Conservation (phyloP, 2,797 vertebrate species). For the Distichodus sexfasciatus region DNA sequence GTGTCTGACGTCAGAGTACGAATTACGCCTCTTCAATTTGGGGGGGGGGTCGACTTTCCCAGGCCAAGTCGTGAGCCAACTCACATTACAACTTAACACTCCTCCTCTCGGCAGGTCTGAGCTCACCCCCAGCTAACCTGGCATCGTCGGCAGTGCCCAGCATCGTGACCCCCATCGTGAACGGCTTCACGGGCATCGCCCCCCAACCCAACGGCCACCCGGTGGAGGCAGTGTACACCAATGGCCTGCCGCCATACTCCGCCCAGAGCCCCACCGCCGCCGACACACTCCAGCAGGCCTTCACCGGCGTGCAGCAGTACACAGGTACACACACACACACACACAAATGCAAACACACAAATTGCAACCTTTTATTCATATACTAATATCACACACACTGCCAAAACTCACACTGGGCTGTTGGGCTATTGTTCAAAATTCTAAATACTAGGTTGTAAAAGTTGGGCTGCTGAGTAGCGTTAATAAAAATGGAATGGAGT, state of each 20-base stretch:
- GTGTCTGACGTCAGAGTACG: too few relatives aligned
- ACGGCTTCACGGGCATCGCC: conserved; percentile 78
- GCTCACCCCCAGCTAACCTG: conserved; percentile 77
- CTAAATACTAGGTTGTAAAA: too few relatives aligned
- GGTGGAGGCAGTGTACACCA: conserved; percentile 81
- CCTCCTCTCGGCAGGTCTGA: conserved; percentile 66
- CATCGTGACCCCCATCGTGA: conserved; percentile 78
- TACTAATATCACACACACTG: neutral
- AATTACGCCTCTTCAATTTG: too few relatives aligned
- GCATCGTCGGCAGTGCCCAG: conserved; percentile 74
- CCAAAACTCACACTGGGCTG: too few relatives aligned
- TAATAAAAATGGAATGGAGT: too few relatives aligned
- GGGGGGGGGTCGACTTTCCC: too few relatives aligned
- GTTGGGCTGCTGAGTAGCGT: too few relatives aligned
- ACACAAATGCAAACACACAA: neutral
- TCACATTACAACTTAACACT: neutral
- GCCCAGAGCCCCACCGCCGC: conserved; percentile 80
- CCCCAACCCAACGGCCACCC: conserved; percentile 79
- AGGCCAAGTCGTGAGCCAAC: too few relatives aligned
- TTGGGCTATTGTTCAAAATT: too few relatives aligned
- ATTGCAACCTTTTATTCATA: neutral
- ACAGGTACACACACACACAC: conserved; percentile 68
- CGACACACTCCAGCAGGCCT: conserved; percentile 80
- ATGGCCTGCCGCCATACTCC: conserved; percentile 79
- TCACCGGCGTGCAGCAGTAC: conserved; percentile 83